Conservation (phyloP, 2,113 vertebrate genomes). For the Theristicus caerulescens region DNA sequence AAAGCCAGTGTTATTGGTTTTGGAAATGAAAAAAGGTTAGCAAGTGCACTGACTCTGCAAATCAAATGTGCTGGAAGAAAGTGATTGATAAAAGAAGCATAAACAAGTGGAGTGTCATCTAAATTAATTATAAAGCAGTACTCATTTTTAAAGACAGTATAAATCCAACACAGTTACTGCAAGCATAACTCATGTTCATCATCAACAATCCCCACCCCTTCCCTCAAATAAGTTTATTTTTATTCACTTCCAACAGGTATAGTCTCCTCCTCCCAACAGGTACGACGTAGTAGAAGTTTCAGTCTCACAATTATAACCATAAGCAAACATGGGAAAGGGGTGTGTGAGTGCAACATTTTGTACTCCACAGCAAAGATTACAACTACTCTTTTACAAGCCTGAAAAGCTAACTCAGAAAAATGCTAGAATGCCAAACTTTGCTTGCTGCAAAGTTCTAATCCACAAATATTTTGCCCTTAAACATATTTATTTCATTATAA, state of each 20-base stretch:
- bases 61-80: neutral
- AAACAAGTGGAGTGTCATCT: neutral
- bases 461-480: neutral
- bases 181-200: neutral
- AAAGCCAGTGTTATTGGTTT: neutral
- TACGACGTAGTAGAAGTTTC: neutral
- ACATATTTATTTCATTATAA: neutral
- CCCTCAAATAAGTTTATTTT: neutral
- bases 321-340: neutral
- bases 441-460: neutral
- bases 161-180: neutral
- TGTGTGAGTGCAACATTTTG: neutral
- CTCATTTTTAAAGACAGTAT: neutral
- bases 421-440: neutral
- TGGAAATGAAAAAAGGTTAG: neutral
- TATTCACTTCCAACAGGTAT: neutral
- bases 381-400: neutral
- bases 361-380: neutral
- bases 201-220: neutral
- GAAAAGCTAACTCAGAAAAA: neutral
- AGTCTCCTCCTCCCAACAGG: accelerated
- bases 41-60: neutral
- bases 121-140: neutral
- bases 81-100: neutral
- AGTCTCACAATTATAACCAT: neutral